A percentile compares a stretch with the other conserved stretches of the same genome.
phyloP scores from a whole-genome alignment of 2,113 vertebrate species.

The Acrocephalus arundinaceus region DNA sequence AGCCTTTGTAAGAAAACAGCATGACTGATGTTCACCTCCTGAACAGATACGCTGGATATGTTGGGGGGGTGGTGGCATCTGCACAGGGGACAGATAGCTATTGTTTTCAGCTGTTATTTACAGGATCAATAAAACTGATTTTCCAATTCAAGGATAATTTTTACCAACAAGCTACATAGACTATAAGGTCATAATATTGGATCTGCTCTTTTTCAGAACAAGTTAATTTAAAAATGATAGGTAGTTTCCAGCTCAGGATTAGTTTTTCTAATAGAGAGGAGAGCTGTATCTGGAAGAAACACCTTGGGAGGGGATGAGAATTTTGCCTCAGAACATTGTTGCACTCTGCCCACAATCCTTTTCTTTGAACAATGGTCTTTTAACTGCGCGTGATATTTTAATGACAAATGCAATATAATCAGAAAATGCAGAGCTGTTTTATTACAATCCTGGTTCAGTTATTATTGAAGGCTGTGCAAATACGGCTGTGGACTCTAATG shows the following conservation, averaged over 20 bases:
- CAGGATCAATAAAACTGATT: constrained; percentile 64
- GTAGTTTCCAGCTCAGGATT: constrained; percentile 10
- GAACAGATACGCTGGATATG: not conserved
- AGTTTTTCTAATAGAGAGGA: not conserved
- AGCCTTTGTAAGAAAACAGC: not conserved
- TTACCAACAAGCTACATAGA: not conserved
- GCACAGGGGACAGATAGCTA: not conserved
- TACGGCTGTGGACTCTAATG: not conserved
- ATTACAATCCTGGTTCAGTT: not conserved
- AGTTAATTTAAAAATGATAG: constrained; percentile 46
- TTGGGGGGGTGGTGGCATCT: not conserved
- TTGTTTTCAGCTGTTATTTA: constrained; percentile 52
- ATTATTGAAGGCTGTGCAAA: not conserved
- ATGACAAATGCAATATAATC: not conserved
- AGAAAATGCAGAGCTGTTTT: not conserved
- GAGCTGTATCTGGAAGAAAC: not conserved
- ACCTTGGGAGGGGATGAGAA: not conserved
- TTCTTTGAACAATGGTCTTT: not conserved
- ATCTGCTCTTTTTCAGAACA: not conserved
- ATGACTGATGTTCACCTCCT: constrained; percentile 10
- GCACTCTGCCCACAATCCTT: not conserved
- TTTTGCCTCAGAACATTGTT: not conserved
- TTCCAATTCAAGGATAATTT: constrained; percentile 46
- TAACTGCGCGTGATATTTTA: not conserved
- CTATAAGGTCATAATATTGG: not conserved